These are phyloP conservation scores for Ficedula albicollis DNA, from an alignment of 2,797 vertebrate species.

Conservation along the genomic window DNA sequence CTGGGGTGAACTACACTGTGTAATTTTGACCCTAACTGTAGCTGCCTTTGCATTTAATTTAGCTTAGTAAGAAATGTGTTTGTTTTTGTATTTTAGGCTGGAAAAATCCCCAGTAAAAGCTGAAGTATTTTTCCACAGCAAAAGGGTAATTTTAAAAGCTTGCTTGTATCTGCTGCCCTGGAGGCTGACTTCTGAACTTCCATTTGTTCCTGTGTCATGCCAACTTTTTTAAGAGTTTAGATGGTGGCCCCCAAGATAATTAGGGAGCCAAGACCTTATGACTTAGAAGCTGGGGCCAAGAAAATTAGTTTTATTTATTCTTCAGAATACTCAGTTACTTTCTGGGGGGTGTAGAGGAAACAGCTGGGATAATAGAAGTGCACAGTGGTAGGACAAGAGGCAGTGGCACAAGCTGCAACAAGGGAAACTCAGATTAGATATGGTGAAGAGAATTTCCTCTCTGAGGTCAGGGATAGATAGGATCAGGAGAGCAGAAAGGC, in stretches of 20 bases:
- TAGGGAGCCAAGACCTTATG: neutral
- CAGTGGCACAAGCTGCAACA: neutral
- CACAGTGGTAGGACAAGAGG: neutral
- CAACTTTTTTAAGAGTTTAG: neutral
- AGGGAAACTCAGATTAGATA: neutral
- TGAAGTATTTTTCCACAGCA: neutral
- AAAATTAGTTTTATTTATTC: neutral
- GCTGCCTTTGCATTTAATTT: neutral
- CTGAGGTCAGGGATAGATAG: neutral
- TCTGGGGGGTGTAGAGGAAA: rapidly evolving
- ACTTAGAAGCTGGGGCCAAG: neutral
- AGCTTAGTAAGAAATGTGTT: neutral
- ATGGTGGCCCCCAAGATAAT: neutral
- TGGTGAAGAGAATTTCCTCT: neutral
- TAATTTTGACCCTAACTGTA: neutral
- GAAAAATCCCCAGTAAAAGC: neutral
- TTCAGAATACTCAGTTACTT: neutral
- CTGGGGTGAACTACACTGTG: neutral
- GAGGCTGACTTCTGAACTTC: neutral
- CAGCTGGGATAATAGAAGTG: neutral
- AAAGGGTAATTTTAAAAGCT: neutral
- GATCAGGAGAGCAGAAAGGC: neutral
- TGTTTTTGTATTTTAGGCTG: neutral
- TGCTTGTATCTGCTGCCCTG: neutral
- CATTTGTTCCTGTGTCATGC: neutral